Base-by-base conservation (phyloP, 2,797 vertebrate genomes). In the Enteromius trimaculatus region DNA sequence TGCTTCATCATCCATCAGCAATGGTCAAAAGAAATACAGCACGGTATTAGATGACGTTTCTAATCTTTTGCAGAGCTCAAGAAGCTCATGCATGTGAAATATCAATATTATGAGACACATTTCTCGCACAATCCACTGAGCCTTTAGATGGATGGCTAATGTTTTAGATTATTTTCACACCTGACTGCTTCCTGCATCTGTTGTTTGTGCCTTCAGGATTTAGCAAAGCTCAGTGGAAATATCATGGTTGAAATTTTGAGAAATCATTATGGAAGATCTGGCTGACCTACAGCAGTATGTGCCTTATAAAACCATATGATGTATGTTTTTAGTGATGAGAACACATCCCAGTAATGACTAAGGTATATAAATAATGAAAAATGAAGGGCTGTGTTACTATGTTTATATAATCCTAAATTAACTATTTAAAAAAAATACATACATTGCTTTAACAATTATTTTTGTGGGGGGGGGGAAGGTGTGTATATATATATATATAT, bases 201-300 rank as follows among this genome's bases (percentile, higher is more conserved):
- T 13, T 58, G 37, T 80, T 78, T 60, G 37, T 80, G 78, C 58
- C 34, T 31, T 21, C 16, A 31, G 39, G 17, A 47, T 29, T 64
- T 17, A 58, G 34, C 66, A 71, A 26, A 80, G 37, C 39, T 80
- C 68, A 47, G 65, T 68, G 34, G n/a, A 71, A 60, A 70, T 60
- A 60, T 42, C 53, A 60, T 31, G 79, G 71, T 51, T 80, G 23
- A 71, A 80, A 31, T 37, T 60, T 11, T 23, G 11, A 70, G 60
- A 29, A 44, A 80, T 6, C 5, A n/a, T 68, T 44, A 70, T 23
- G 34, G 49, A 68, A 69, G 47, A 44, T 55, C 9, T 80, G 11
- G 17, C 51, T 62, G 68, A 72, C 53, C 7, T 55, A 39, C 64
- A 26, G 6, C 21, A 53, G 64, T 19, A 5, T 17, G 14, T 29